phyloP scores from a whole-genome alignment of 2,113 vertebrate genomes.

The Formicarius rufipectus region DNA sequence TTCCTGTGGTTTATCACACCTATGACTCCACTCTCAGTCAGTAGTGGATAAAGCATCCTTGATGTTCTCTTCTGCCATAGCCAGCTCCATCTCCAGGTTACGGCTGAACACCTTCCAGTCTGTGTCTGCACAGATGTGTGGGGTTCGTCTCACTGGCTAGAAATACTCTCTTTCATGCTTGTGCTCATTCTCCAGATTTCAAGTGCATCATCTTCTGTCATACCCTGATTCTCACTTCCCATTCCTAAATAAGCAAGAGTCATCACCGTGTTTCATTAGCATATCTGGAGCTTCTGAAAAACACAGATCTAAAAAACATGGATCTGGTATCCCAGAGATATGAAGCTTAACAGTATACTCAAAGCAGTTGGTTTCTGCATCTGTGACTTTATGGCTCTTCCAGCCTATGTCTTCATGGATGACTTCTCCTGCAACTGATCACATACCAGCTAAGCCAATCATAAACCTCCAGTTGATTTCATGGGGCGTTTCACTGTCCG shows the following conservation, averaged over 20 bases:
- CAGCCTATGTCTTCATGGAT: not conserved
- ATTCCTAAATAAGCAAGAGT: not conserved
- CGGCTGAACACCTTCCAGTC: not conserved
- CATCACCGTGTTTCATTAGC: not conserved
- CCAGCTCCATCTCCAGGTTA: not conserved
- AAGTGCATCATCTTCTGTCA: not conserved
- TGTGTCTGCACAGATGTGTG: not conserved
- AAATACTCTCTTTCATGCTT: not conserved
- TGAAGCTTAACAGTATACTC: not conserved
- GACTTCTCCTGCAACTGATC: not conserved
- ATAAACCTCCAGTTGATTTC: not conserved
- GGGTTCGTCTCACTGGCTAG: not conserved
- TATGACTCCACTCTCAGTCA: rapidly evolving
- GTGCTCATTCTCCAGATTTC: not conserved
- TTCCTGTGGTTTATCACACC: not conserved
- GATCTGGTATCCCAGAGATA: not conserved
- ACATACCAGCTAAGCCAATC: not conserved
- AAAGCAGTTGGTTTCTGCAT: not conserved
- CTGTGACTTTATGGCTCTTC: not conserved
- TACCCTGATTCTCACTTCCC: not conserved
- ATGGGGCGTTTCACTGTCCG: not conserved
- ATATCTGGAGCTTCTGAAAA: not conserved
- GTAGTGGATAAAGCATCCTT: not conserved
- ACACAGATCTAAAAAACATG: not conserved
- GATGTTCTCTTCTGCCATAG: not conserved